Evolutionary conservation across 2,888 invertebrate species (phyloP), one percentile per base, ranked within the genome.

Genomic region (Pandemis corylana): DNA sequence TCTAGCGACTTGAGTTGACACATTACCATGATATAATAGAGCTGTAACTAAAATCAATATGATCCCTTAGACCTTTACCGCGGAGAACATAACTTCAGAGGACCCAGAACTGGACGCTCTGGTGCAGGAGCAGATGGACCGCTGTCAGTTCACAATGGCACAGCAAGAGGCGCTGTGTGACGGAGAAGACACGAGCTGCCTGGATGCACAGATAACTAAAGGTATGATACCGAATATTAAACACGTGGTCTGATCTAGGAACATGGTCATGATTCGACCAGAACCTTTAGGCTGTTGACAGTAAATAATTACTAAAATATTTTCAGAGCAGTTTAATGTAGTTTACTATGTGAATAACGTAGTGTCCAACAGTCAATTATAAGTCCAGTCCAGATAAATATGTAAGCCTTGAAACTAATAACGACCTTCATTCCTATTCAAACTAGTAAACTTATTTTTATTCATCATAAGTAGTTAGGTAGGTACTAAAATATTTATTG

Each of bases 101-200:
- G 88, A 92, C 28, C 89, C 92, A 2, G 87, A 86, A 20, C 69
- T 93, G 41, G 91, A 91, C 65, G 79, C 73, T 2, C 75, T 83
- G 13, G 87, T 90, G 3, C 83, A 87, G 67, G 89, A 92, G 65
- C 89, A 90, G 67, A 76, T 93, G 67, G 90, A 90, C 49, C 85
- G 85, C 9, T 94, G 94, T 71, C 89, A 92, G 81, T 89, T 86
- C 80, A 93, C 92, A 20, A 81, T 93, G 77, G 89, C 93, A 20
- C 86, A 87, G 81, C 94, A 94, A 72, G 93, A 93, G 78, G 89
- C 94, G 13, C 85, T 93, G 3, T 94, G 94, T 76, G 94, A 94
- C 56, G 93, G 91, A 2, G 89, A 89, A 0, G 89, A 89, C 44
- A 80, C 79, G 5, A 82, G 80, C 62, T 94, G 94, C 67, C 76